Base-by-base conservation (phyloP, 2,797 vertebrate genomes). In the Enteromius trimaculatus region DNA sequence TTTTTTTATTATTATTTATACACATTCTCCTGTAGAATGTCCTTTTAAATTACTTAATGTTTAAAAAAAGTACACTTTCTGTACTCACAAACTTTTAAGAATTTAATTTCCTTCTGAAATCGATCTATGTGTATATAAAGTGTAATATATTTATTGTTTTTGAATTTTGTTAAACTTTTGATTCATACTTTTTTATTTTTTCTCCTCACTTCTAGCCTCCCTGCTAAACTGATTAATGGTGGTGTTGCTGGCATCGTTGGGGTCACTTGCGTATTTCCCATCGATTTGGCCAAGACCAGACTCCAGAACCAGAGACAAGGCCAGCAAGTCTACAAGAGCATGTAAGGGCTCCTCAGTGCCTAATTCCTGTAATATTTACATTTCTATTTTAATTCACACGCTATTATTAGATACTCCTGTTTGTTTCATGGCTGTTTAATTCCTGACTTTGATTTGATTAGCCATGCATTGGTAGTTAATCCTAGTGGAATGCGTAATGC, bases 181-280 rank as follows among this genome's bases (percentile, higher is more conserved):
- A 31, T 21, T 42, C 2, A 26, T 31, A 31, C 29, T 31, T 31
- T 31, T 19, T 68, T 21, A 10, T 14, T 3, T 5, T 16, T 19
- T 69, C n/a, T 10, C n/a, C 3, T 58, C 58, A 26, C 7, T 2
- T 74, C 2, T 60, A 97, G 96, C 87, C 94, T 97, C 19, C 95
- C 96, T 29, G 96, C 96, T 81, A 96, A 96, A 80, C 95, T 97
- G 83, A 95, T 97, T 86, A 96, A 96, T 89, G 96, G 96, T 5
- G 96, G 96, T n/a, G 92, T 96, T 85, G 96, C 96, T 31, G 96
- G 96, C 69, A 93, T 96, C 37, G 95, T 96, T 85, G 96, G 96
- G 14, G 96, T 97, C 21, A 96, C 95, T 14, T 97, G 96, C 53
- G 95, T 97, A 49, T 97, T 96, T 85, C 96, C 96, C 83, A 94